Evolutionary conservation across 2,888 invertebrate genomes (phyloP).

Genomic region (Drosophila conformis): DNA sequence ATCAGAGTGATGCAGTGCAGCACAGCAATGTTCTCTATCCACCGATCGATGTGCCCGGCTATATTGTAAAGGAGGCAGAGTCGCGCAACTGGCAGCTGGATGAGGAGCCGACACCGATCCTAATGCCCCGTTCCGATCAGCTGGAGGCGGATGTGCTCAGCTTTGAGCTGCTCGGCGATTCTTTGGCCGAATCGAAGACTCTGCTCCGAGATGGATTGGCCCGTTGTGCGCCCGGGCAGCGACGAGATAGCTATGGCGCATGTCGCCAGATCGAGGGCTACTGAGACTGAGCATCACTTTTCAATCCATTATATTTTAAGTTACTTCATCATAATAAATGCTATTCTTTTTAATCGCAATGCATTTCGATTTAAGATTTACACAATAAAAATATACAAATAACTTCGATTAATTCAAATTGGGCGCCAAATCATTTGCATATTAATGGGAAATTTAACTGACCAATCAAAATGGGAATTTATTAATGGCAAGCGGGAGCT

Average conservation of each 20-base stretch:
- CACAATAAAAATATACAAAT: conserved; percentile 18
- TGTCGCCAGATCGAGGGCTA: conserved; percentile 85
- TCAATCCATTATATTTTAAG: conserved; percentile 44
- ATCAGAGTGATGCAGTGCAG: conserved; percentile 68
- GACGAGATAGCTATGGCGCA: conserved; percentile 89
- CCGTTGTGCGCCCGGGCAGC: conserved; percentile 90
- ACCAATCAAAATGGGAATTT: neutral
- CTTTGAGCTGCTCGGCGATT: conserved; percentile 71
- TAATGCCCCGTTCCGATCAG: conserved; percentile 52
- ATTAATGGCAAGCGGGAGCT: neutral
- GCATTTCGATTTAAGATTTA: conserved; percentile 37
- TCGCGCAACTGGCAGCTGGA: conserved; percentile 69
- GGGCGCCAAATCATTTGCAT: conserved; percentile 9
- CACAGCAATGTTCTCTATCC: conserved; percentile 70
- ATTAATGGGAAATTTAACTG: conserved; percentile 9
- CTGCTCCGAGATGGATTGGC: conserved; percentile 88
- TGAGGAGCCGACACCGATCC: conserved; percentile 68
- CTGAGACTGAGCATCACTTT: conserved; percentile 60
- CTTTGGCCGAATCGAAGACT: conserved; percentile 82
- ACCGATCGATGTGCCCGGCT: conserved; percentile 77
- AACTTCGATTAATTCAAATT: conserved; percentile 17
- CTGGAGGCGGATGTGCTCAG: conserved; percentile 80
- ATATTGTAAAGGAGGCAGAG: conserved; percentile 57
- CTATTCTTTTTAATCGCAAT: conserved; percentile 17
- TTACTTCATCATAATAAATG: conserved; percentile 23